Conservation (phyloP, 2,888 invertebrate genomes). For the Lacanobia wlatinum region DNA sequence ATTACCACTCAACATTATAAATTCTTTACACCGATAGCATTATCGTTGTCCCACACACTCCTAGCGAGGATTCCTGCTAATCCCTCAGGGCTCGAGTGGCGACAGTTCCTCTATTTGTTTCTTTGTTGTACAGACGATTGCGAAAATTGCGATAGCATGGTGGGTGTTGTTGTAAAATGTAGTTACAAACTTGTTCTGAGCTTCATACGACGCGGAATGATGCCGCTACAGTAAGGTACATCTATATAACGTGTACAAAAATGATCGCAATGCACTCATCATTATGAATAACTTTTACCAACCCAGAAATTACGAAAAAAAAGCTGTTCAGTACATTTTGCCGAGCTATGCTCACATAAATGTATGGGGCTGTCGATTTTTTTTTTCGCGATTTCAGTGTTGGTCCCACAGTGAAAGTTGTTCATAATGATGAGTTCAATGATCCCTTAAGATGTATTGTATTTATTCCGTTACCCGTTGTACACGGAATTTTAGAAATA, state of each 20-base stretch:
- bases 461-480: too few species aligned
- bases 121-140: slow-evolving; percentile 58
- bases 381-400: too few species aligned
- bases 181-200: slow-evolving; percentile 65
- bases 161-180: slow-evolving; percentile 61
- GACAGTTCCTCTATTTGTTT: slow-evolving; percentile 55
- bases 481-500: slow-evolving; percentile 39
- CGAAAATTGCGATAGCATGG: slow-evolving; percentile 59
- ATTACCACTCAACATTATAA: neutral
- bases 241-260: too few species aligned
- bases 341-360: too few species aligned
- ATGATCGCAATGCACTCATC: too few species aligned
- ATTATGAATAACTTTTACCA: too few species aligned
- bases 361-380: too few species aligned
- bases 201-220: slow-evolving; percentile 27
- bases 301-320: too few species aligned
- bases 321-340: too few species aligned
- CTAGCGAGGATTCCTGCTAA: slow-evolving; percentile 23
- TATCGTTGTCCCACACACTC: neutral
- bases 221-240: neutral
- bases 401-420: too few species aligned
- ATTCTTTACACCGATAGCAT: neutral
- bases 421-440: too few species aligned
- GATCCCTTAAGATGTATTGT: too few species aligned
- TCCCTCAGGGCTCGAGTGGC: slow-evolving; percentile 45